phyloP scores from a whole-genome alignment of 2,113 vertebrate species.

The Vulpes ferrilata region DNA sequence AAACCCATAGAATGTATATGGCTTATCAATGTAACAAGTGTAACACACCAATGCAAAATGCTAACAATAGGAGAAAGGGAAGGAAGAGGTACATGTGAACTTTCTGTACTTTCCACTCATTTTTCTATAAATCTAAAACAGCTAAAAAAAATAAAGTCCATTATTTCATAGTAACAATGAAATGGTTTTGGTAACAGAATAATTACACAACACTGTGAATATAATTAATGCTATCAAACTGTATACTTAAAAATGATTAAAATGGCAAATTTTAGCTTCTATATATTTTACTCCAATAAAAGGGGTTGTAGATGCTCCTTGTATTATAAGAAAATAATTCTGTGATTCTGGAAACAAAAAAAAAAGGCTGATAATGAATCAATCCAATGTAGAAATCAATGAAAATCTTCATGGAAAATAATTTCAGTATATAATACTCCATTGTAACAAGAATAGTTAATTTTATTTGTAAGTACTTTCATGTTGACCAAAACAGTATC shows the following conservation, averaged over 20 bases:
- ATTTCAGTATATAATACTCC: not conserved
- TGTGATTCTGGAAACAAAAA: not conserved
- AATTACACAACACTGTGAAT: not conserved
- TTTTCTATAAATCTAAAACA: not conserved
- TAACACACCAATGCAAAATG: not conserved
- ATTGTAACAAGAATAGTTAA: not conserved
- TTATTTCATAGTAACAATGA: not conserved
- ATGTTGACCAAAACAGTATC: not conserved
- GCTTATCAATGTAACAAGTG: not conserved
- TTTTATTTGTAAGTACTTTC: not conserved
- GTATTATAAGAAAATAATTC: constrained; percentile 8
- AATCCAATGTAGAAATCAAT: not conserved
- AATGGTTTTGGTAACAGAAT: not conserved
- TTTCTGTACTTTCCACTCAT: not conserved
- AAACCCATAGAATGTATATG: not conserved
- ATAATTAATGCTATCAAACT: not conserved
- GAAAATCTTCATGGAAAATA: not conserved
- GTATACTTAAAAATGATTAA: not conserved
- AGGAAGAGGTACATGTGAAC: not conserved
- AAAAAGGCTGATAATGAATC: not conserved
- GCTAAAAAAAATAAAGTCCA: not conserved
- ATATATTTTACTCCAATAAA: constrained; percentile 1
- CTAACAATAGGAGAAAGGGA: not conserved
- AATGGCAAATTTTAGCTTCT: not conserved
- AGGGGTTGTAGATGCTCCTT: not conserved